These are phyloP conservation scores for Enchytraeus crypticus DNA, from an alignment of 2,888 invertebrate species.

Conservation along the genomic window DNA sequence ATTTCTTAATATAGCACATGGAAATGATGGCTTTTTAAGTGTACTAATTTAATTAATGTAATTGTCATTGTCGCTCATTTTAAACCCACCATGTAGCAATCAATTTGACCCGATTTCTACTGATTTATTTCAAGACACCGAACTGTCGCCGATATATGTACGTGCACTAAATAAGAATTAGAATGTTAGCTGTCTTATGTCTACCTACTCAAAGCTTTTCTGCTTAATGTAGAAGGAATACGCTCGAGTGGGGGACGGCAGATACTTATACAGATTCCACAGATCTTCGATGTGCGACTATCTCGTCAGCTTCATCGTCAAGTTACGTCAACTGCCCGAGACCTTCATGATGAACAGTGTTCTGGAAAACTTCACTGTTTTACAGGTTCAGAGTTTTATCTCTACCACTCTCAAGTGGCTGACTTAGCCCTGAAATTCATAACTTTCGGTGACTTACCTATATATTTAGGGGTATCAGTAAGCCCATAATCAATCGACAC, in stretches of 20 bases:
- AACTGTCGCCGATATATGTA: too few relatives aligned
- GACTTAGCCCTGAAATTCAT: background rate
- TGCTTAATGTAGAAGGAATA: slow-evolving; percentile 23
- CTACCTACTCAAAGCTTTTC: too few relatives aligned
- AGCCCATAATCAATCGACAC: background rate
- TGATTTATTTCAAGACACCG: too few relatives aligned
- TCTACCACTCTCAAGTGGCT: background rate
- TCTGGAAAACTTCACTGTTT: slow-evolving; percentile 96
- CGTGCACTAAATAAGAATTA: too few relatives aligned
- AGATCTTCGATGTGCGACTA: slow-evolving; percentile 99
- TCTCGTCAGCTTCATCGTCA: slow-evolving; percentile 99
- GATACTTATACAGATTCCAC: slow-evolving; percentile 91
- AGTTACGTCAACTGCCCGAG: slow-evolving; percentile 93
- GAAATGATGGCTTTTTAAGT: too few relatives aligned
- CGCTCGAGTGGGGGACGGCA: slow-evolving; percentile 62
- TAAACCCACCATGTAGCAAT: too few relatives aligned
- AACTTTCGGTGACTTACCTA: background rate
- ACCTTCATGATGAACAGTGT: slow-evolving; percentile 99
- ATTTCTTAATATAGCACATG: too few relatives aligned
- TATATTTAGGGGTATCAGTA: background rate
- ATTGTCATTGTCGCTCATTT: too few relatives aligned
- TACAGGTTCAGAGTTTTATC: slow-evolving; percentile 66
- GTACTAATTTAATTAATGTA: too few relatives aligned
- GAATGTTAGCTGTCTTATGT: too few relatives aligned
- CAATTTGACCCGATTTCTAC: too few relatives aligned